Conservation (phyloP, 2,113 vertebrate genomes). For the Hipposideros armiger region DNA sequence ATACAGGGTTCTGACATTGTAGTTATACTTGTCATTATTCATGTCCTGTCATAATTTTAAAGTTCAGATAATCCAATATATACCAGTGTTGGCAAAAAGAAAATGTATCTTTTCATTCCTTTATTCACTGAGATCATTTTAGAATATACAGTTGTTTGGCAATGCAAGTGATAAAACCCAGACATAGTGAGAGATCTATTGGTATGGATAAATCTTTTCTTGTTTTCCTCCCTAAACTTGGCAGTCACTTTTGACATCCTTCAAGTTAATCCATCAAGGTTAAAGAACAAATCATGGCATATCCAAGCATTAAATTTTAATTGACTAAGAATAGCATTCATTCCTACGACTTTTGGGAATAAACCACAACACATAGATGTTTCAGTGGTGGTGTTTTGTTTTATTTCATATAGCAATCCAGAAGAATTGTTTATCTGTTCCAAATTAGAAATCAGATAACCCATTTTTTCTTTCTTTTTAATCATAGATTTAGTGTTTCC, state of each 20-base stretch:
- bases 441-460: slow-evolving; percentile 58
- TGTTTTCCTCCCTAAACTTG: slow-evolving; percentile 77
- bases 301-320: slow-evolving; percentile 75
- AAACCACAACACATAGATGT: slow-evolving; percentile 8
- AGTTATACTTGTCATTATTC: slow-evolving; percentile 59
- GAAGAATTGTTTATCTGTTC: slow-evolving; percentile 57
- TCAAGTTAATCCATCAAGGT: slow-evolving; percentile 74
- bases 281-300: slow-evolving; percentile 66
- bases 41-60: slow-evolving; percentile 59
- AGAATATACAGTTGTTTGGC: slow-evolving; percentile 72
- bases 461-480: slow-evolving; percentile 51
- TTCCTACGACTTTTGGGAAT: slow-evolving; percentile 45
- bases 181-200: slow-evolving; percentile 65
- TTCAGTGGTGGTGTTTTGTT: slow-evolving; percentile 31
- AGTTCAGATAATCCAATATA: slow-evolving; percentile 52
- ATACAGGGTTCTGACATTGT: slow-evolving; percentile 15
- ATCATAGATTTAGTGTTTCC: slow-evolving; percentile 36
- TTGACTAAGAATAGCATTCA: slow-evolving; percentile 8
- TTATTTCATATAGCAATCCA: slow-evolving; percentile 46
- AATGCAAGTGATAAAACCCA: slow-evolving; percentile 79
- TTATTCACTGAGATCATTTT: slow-evolving; percentile 73
- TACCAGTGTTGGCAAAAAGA: slow-evolving; percentile 52
- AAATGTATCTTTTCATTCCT: slow-evolving; percentile 61
- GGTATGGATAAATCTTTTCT: slow-evolving; percentile 78
- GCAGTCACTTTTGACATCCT: slow-evolving; percentile 73